Evolutionary conservation across 1,140 invertebrate species (phyloP).

Genomic region (Parasteatoda tepidariorum): DNA sequence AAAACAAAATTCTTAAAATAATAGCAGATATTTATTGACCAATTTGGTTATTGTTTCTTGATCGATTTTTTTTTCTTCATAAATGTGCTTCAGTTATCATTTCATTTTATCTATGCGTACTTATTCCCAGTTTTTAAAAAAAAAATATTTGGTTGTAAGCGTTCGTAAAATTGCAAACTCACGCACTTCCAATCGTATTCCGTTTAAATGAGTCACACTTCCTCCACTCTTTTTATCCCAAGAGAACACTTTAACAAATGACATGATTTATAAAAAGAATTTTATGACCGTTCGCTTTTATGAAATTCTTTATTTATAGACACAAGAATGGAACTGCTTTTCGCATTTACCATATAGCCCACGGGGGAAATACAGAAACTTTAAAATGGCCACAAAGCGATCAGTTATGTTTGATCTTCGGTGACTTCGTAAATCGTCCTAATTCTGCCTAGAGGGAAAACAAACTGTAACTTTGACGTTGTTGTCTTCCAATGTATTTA

Average conservation of each 20-base stretch:
- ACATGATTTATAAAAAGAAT: slow-evolving; percentile 39
- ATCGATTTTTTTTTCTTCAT: no score
- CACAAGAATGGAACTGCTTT: neutral
- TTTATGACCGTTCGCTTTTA: slow-evolving; percentile 39
- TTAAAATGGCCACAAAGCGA: neutral
- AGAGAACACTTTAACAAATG: neutral
- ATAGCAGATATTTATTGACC: no score
- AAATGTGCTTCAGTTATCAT: no score
- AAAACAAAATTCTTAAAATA: no score
- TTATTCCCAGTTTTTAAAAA: no score
- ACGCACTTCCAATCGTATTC: no score
- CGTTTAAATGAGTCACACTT: slow-evolving; percentile 29
- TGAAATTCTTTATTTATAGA: slow-evolving; percentile 49
- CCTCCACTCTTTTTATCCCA: neutral
- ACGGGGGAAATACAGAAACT: neutral
- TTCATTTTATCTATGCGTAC: no score
- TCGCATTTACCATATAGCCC: slow-evolving; percentile 15
- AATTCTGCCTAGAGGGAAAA: slow-evolving; percentile 18
- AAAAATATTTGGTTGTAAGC: no score
- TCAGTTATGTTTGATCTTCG: slow-evolving; percentile 15
- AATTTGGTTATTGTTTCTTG: no score
- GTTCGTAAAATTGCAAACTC: no score
- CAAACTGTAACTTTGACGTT: neutral
- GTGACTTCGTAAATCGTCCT: slow-evolving; percentile 48
- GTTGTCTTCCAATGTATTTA: neutral